phyloP scores from a whole-genome alignment of 2,797 vertebrate genomes.

The Percopsis omiscomaycus region DNA sequence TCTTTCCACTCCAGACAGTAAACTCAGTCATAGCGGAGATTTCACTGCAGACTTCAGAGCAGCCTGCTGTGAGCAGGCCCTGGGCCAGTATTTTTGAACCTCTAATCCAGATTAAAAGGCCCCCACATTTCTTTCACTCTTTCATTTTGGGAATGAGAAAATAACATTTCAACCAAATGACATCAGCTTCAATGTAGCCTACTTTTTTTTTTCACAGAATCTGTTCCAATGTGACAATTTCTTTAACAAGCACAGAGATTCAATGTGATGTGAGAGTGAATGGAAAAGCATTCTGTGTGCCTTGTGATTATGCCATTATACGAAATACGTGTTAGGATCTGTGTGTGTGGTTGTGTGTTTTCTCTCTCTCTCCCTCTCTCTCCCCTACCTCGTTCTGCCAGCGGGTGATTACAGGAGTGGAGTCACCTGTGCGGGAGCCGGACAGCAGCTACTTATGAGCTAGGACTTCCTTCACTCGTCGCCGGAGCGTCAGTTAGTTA shows the following conservation, averaged over 20 bases:
- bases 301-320: conserved; percentile 39
- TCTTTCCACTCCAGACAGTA: conserved; percentile 41
- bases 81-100: conserved; percentile 65
- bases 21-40: conserved; percentile 44
- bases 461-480: too few relatives aligned
- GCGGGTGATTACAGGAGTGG: too few relatives aligned
- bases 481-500: too few relatives aligned
- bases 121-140: conserved; percentile 51
- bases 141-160: conserved; percentile 61
- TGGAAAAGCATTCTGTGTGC: conserved; percentile 30
- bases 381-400: too few relatives aligned
- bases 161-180: conserved; percentile 71
- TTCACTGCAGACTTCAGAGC: conserved; percentile 52
- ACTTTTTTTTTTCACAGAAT: conserved; percentile 58
- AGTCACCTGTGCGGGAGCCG: too few relatives aligned
- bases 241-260: conserved; percentile 61
- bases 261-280: conserved; percentile 60
- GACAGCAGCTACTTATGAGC: too few relatives aligned
- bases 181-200: conserved; percentile 70
- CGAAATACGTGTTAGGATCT: too few relatives aligned
- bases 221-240: conserved; percentile 63
- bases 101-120: conserved; percentile 74
- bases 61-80: conserved; percentile 58
- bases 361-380: too few relatives aligned
- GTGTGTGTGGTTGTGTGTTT: too few relatives aligned